Evolutionary conservation across 2,797 vertebrate species (phyloP).

Genomic region (Bovichtus variegatus): DNA sequence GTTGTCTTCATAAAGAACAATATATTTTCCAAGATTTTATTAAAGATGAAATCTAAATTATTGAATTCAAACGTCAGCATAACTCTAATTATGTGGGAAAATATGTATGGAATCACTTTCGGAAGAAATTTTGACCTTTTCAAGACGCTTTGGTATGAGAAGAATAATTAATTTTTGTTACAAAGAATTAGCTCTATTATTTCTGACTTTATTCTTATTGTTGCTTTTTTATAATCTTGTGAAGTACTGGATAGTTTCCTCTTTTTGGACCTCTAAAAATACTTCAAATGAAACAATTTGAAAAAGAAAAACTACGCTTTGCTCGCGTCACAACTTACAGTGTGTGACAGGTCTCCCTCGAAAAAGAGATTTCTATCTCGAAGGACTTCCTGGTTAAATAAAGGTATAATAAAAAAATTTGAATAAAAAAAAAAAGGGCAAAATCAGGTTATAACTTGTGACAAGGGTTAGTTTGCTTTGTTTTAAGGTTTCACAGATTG

Average conservation of each 20-base stretch:
- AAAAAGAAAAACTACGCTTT: not conserved
- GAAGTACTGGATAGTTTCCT: not conserved
- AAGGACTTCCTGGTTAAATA: too few relatives aligned
- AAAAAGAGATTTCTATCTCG: too few relatives aligned
- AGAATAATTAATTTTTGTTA: not conserved
- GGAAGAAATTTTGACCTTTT: not conserved
- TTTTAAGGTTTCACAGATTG: conserved; percentile 11
- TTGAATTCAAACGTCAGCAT: not conserved
- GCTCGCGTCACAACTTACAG: not conserved
- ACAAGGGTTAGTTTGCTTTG: not conserved
- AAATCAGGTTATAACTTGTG: not conserved
- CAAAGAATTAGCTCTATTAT: not conserved
- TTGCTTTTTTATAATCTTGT: not conserved
- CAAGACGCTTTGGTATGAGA: not conserved
- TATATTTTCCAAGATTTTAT: not conserved
- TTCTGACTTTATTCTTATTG: not conserved
- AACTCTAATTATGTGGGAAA: not conserved
- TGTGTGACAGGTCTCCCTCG: too few relatives aligned
- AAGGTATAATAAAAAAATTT: too few relatives aligned
- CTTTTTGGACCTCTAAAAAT: not conserved
- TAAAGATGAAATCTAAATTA: not conserved
- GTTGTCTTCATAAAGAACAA: not conserved
- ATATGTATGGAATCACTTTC: not conserved
- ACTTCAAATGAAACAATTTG: not conserved
- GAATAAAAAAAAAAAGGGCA: not conserved